phyloP scores from a whole-genome alignment of 2,797 vertebrate genomes.

The Dermochelys coriacea region DNA sequence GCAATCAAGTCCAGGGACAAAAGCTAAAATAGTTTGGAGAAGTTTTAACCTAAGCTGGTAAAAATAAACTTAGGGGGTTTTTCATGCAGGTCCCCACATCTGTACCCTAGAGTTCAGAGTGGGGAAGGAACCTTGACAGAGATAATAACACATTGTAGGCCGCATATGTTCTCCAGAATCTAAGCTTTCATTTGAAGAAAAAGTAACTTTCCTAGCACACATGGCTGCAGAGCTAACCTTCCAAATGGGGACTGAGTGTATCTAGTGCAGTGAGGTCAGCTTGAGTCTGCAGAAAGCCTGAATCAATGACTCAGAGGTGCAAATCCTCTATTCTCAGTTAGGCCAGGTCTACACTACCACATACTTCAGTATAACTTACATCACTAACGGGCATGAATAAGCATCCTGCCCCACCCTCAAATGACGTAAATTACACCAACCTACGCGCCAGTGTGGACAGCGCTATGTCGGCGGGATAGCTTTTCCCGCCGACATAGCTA shows the following conservation, averaged over 20 bases:
- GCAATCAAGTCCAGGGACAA: too few species aligned
- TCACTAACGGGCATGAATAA: background rate
- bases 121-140: too few species aligned
- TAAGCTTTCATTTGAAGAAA: background rate
- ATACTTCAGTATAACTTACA: background rate
- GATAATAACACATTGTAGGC: too few species aligned
- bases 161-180: background rate
- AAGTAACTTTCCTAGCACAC: background rate
- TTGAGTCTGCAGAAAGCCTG: background rate
- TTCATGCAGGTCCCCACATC: too few species aligned
- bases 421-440: background rate
- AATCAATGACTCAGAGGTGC: background rate
- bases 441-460: background rate
- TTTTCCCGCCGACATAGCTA: too few species aligned
- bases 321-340: background rate
- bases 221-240: background rate
- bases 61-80: too few species aligned
- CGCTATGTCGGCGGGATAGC: too few species aligned
- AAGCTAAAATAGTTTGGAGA: too few species aligned
- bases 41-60: too few species aligned
- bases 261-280: background rate
- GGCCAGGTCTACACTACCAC: background rate
- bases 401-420: background rate
- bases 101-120: too few species aligned
- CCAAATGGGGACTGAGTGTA: background rate